Conservation (phyloP, 64 coral and sea anemone species). For the Montipora cactus region DNA sequence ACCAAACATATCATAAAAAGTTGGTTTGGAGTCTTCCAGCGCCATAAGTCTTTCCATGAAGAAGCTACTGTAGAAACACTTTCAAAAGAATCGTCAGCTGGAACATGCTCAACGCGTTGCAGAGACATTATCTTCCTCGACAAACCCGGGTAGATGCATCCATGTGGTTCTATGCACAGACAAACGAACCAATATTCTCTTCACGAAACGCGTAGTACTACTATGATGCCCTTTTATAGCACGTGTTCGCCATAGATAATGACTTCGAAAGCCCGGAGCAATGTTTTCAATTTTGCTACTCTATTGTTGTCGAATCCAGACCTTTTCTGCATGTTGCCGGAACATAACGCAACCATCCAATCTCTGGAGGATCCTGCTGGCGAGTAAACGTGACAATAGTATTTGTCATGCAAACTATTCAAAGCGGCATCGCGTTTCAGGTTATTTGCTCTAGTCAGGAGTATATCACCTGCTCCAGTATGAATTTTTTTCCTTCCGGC, state of each 20-base stretch:
- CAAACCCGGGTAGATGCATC: background rate
- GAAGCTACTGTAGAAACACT: background rate
- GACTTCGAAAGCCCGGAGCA: background rate
- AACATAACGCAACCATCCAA: conserved; percentile 27
- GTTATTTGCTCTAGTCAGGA: too few species aligned
- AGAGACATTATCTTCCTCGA: background rate
- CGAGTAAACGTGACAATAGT: background rate
- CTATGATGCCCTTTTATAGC: background rate
- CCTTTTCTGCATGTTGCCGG: background rate
- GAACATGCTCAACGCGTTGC: background rate
- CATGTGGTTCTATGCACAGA: background rate
- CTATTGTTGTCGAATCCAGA: background rate
- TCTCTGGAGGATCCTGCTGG: background rate
- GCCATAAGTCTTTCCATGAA: conserved; percentile 6
- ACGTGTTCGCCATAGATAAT: conserved; percentile 6
- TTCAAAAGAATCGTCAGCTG: background rate
- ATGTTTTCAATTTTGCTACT: conserved; percentile 28
- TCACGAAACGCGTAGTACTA: background rate
- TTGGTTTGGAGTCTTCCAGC: conserved; percentile 19
- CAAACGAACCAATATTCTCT: background rate
- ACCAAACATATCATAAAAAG: conserved; percentile 10
- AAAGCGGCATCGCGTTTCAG: too few species aligned
- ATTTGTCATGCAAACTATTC: conserved; percentile 5
- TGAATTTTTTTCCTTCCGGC: too few species aligned
- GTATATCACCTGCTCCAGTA: too few species aligned